phyloP scores from a whole-genome alignment of 2,113 vertebrate genomes.

The Hemiprocne comata region DNA sequence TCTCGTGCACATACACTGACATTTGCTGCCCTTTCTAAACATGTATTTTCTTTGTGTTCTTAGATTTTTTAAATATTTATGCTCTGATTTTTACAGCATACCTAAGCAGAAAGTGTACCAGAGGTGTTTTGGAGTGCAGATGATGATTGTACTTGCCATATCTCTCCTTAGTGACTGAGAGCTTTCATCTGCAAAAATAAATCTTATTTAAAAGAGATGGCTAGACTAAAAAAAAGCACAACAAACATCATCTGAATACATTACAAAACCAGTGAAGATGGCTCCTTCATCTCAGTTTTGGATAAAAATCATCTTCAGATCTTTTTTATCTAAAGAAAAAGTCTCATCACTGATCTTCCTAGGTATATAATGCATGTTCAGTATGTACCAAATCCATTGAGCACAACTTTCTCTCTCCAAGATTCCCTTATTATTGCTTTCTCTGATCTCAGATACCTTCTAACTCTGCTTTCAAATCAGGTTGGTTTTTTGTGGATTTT shows the following conservation, averaged over 20 bases:
- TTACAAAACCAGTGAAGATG: not conserved
- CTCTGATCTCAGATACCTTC: not conserved
- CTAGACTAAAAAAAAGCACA: not conserved
- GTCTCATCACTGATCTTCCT: not conserved
- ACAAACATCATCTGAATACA: not conserved
- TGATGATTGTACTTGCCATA: not conserved
- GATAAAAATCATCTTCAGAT: not conserved
- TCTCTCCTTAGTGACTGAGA: not conserved
- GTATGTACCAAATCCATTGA: not conserved
- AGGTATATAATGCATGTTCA: not conserved
- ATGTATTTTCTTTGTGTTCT: not conserved
- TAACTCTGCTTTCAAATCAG: not conserved
- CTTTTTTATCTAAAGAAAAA: not conserved
- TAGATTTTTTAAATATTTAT: not conserved
- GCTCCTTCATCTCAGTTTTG: not conserved
- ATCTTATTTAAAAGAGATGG: not conserved
- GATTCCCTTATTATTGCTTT: not conserved
- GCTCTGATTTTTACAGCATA: not conserved
- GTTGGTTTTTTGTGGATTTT: too few relatives aligned
- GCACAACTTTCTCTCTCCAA: not conserved
- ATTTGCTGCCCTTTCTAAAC: not conserved
- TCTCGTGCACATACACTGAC: not conserved
- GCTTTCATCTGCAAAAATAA: not conserved
- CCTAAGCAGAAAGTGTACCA: not conserved
- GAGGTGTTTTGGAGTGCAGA: not conserved